Evolutionary conservation across 2,888 invertebrate species (phyloP), one percentile per base, ranked within the genome.

Genomic region (Ormyrus nitidulus): DNA sequence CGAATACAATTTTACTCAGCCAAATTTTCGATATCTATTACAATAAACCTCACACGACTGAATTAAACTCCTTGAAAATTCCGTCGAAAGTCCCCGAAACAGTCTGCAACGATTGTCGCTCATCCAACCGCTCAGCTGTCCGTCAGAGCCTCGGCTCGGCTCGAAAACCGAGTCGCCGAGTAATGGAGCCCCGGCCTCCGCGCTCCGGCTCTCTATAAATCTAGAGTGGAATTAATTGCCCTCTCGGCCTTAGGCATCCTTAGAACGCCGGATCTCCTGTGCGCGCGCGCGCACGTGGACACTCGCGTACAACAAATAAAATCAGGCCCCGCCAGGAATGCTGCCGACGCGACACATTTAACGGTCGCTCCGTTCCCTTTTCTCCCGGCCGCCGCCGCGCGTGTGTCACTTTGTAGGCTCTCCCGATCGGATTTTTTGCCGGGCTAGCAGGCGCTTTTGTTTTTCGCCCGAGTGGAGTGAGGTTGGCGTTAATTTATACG

Each of bases 241-340:
- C 19, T 19, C 10, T 10, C 48, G 34, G 0, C 11, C 68, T 3
- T 51, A 51, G 65, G 19, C 9, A 51, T 79, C 73, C 79, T 19
- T n/a, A 9, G 66, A 34, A 3, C 9, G 13, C 65, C 51, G 9
- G 8, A 3, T 34, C 34, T 34, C 34, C 34, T 3, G 19, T 19
- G 19, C 48, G 51, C 44, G 73, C 46, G 10, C 19, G 44, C 56
- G 64, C 3, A 72, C 49, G 86, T 88, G 88, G 34, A 89, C 89
- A 87, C 34, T 34, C 34, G 34, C 34, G 34, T 34, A 87, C 87
- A 88, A 89, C 89, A 89, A 89, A 89, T 89, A 89, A 89, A 89
- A 89, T 89, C 89, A 87, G 87, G 34, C 34, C 34, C 34, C 88
- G 88, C 86, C 85, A 87, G 87, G 89, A 89, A 89, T 89, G 88